phyloP scores from a whole-genome alignment of 2,888 invertebrate genomes.

The Oscheius sp. region DNA sequence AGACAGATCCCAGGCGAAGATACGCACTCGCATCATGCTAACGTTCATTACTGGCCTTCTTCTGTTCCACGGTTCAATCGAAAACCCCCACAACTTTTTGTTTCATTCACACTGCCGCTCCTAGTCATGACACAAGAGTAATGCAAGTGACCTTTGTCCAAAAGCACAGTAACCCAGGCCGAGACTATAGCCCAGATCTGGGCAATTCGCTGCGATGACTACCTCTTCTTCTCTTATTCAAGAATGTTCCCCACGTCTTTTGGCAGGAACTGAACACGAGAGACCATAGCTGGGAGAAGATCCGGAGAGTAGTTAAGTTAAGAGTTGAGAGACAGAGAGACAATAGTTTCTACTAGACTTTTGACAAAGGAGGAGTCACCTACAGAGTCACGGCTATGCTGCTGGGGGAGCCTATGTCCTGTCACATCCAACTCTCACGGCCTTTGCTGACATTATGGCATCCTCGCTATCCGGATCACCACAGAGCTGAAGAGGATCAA shows the following conservation, averaged over 20 bases:
- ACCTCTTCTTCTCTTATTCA: conserved; percentile 63
- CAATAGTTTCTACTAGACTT: neutral
- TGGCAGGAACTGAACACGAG: conserved; percentile 54
- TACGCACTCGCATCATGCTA: neutral
- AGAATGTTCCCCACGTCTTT: conserved; percentile 62
- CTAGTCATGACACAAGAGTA: conserved; percentile 61
- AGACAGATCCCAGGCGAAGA: too few relatives aligned
- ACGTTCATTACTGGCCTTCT: neutral
- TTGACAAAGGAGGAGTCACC: neutral
- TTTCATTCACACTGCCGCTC: conserved; percentile 63
- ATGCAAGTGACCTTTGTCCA: conserved; percentile 1
- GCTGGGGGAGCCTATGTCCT: conserved; percentile 65
- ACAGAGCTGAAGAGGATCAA: conserved; percentile 57
- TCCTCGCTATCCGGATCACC: conserved; percentile 62
- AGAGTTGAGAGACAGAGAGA: conserved; percentile 4
- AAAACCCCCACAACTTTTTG: conserved; percentile 50
- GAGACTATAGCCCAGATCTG: conserved; percentile 59
- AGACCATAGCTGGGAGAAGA: conserved; percentile 69
- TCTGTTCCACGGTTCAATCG: neutral
- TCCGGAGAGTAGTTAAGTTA: conserved; percentile 61
- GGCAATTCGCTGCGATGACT: conserved; percentile 63
- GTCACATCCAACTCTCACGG: conserved; percentile 47
- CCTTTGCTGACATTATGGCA: conserved; percentile 58
- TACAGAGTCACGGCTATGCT: conserved; percentile 52
- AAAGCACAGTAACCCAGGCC: conserved; percentile 43